A percentile compares a stretch with the other conserved stretches of the same genome.
phyloP scores from a whole-genome alignment of 2,113 vertebrate species.

The Nothocercus julius region DNA sequence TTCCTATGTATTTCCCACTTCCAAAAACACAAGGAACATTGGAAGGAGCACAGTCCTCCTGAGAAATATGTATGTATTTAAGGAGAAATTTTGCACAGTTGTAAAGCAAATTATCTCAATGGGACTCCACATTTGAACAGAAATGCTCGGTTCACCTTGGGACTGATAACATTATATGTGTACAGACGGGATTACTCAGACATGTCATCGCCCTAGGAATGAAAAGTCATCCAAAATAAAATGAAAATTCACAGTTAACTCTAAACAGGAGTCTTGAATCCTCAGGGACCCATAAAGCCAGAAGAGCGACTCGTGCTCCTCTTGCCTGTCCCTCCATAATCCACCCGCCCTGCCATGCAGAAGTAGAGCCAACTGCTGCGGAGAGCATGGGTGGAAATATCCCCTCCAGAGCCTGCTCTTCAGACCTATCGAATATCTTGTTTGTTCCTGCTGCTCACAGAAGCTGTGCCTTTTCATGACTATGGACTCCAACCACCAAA shows the following conservation, averaged over 20 bases:
- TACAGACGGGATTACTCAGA: background rate
- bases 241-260: background rate
- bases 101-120: fast-evolving
- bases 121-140: fast-evolving
- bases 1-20: background rate
- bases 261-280: background rate
- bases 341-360: fast-evolving
- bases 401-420: background rate
- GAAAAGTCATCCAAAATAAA: background rate
- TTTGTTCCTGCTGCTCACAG: background rate
- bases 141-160: background rate
- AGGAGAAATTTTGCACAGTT: fast-evolving
- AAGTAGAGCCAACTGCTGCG: background rate
- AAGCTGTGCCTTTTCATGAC: background rate
- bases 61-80: background rate
- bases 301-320: background rate
- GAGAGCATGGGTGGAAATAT: background rate
- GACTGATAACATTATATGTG: fast-evolving
- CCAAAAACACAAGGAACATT: background rate
- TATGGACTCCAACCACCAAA: background rate
- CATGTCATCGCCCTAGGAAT: background rate
- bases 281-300: background rate
- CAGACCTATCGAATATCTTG: background rate
- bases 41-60: fast-evolving
- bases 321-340: fast-evolving